phyloP scores from a whole-genome alignment of 2,888 invertebrate species.

The Lypha dubia region DNA sequence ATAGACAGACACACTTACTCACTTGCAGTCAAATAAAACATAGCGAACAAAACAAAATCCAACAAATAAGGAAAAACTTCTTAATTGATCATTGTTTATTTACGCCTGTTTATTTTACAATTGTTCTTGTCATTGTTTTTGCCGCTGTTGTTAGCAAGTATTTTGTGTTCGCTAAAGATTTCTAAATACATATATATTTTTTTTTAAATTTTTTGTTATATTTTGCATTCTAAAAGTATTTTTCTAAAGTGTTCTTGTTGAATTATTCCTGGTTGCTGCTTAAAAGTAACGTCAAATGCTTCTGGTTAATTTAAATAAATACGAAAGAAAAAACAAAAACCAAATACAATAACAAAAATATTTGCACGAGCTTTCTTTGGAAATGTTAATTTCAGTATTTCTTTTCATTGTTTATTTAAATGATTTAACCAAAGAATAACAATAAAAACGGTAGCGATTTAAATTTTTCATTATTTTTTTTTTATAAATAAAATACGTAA shows the following conservation, averaged over 20 bases:
- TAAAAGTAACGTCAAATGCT: neutral
- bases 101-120: neutral
- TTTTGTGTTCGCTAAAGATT: neutral
- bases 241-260: neutral
- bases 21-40: neutral
- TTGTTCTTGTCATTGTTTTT: neutral
- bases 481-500: too few relatives aligned
- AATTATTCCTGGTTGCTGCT: neutral
- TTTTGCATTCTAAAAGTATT: neutral
- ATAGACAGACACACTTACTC: neutral
- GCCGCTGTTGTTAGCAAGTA: neutral
- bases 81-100: neutral
- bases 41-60: neutral
- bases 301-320: slow-evolving; percentile 2
- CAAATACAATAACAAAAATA: neutral
- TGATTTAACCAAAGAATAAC: neutral
- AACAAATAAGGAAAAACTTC: neutral
- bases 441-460: neutral
- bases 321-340: too few relatives aligned
- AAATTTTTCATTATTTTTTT: too few relatives aligned
- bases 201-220: too few relatives aligned
- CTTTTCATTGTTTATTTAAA: neutral
- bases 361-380: neutral
- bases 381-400: neutral
- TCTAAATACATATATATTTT: too few relatives aligned